Evolutionary conservation across 2,113 vertebrate species (phyloP), one percentile per base, ranked within the genome.

Genomic region (Toxostoma redivivum): DNA sequence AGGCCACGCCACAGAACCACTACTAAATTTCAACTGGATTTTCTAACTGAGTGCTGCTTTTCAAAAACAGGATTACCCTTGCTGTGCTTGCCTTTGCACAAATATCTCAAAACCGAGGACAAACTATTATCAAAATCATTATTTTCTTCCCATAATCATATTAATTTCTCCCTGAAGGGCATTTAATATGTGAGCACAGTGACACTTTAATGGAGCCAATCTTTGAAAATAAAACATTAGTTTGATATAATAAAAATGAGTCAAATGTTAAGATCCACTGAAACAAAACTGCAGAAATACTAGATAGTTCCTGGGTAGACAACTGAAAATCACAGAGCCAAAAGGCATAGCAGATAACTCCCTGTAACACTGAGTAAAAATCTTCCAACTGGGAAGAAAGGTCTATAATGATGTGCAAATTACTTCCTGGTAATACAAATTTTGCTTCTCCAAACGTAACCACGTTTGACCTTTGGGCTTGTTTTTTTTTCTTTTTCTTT

Each of bases 391-490:
- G 57, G 18, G 56, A 78, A 78, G 12, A 53, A 90, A 35, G 10
- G 2, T 50, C 15, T 57, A 12, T 8, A 47, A 56, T 30, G 22
- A 37, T 16, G 15, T 16, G 20, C 15, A 74, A 81, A 27, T 57
- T 78, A 42, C 33, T 54, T 50, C 35, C 24, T 19, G 15, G 22
- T 47, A 78, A 81, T 50, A 7, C 38, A 83, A 40, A 67, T 44
- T 86, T 44, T 83, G 19, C 37, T 51, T 61, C 83, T 67, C 62
- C 20, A 64, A 90, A 69, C 5, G 12, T 19, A 86, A 71, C 18
- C 13, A 50, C 0, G 0, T 51, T 50, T 80, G 25, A 64, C n/a
- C 22, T 60, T 21, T 10, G 3, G 12, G 12, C 11, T 20, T 67
- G 14, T 4, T 12, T 37, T 47, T 50, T 38, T 76, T 4, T 2